Conservation (phyloP, 2,888 invertebrate genomes). For the Stenoptilia bipunctidactyla region DNA sequence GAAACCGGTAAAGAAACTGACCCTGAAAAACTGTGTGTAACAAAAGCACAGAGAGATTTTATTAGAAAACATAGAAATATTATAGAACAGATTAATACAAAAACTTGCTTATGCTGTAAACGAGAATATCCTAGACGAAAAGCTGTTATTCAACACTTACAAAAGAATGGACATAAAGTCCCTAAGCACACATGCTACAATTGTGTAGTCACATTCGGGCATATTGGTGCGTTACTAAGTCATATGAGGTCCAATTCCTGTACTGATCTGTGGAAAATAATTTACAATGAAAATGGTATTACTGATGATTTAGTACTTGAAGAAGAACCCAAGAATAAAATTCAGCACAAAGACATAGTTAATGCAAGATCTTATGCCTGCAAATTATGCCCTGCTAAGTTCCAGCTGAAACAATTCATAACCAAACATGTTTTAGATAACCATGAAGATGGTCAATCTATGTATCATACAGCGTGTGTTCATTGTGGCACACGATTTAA, state of each 20-base stretch:
- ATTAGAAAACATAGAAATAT: conserved; percentile 54
- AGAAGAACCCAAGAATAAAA: conserved; percentile 49
- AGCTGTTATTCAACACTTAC: conserved; percentile 64
- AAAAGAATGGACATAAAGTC: conserved; percentile 68
- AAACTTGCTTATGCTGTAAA: conserved; percentile 58
- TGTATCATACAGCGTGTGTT: conserved; percentile 47
- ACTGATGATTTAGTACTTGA: conserved; percentile 58
- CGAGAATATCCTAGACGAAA: conserved; percentile 60
- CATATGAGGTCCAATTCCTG: conserved; percentile 64
- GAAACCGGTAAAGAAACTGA: conserved; percentile 34
- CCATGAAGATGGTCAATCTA: conserved; percentile 61
- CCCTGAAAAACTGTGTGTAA: conserved; percentile 49
- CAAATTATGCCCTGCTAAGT: conserved; percentile 62
- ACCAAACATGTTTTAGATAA: conserved; percentile 64
- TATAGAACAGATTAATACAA: conserved; percentile 62
- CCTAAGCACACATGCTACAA: conserved; percentile 75
- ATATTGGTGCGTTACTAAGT: conserved; percentile 62
- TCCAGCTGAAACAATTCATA: conserved; percentile 63
- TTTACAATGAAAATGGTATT: conserved; percentile 60
- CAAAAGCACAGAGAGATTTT: conserved; percentile 57
- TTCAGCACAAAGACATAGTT: conserved; percentile 61
- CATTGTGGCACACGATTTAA: conserved; percentile 58
- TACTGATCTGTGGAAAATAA: conserved; percentile 63
- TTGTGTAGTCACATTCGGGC: conserved; percentile 71
- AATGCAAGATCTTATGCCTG: conserved; percentile 64